Conservation (phyloP, 1,140 invertebrate genomes). For the Tetragnatha versicolor region DNA sequence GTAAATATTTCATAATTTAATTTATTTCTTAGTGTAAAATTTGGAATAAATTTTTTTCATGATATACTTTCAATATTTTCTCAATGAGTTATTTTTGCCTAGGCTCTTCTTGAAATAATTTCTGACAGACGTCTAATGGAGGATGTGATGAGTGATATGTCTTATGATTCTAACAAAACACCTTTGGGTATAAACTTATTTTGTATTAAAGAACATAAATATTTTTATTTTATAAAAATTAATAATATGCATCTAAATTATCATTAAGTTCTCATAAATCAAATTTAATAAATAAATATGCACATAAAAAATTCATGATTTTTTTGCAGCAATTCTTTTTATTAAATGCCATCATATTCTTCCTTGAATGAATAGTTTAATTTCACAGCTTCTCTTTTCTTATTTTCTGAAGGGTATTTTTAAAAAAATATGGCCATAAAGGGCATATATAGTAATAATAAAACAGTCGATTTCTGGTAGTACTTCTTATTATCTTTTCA, state of each 20-base stretch:
- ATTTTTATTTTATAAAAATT: not conserved
- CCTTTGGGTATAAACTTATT: conserved; percentile 59
- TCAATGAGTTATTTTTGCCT: not conserved
- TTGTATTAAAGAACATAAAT: not conserved
- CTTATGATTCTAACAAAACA: conserved; percentile 62
- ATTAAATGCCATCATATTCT: no score
- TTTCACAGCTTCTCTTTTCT: no score
- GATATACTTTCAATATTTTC: not conserved
- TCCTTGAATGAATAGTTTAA: no score
- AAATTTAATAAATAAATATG: no score
- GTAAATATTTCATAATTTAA: not conserved
- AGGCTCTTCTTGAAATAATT: conserved; percentile 66
- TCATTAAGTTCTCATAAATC: no score
- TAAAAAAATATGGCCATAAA: no score
- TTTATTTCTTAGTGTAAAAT: not conserved
- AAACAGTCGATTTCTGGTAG: no score
- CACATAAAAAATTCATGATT: no score
- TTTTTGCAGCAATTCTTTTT: no score
- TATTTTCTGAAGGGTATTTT: no score
- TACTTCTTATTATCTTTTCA: no score
- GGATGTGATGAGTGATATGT: conserved; percentile 67
- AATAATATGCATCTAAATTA: not conserved
- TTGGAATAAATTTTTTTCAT: not conserved
- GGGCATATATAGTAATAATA: no score
- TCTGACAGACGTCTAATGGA: conserved; percentile 71